phyloP scores from a whole-genome alignment of 2,113 vertebrate species.

The Phyllostomus hastatus region DNA sequence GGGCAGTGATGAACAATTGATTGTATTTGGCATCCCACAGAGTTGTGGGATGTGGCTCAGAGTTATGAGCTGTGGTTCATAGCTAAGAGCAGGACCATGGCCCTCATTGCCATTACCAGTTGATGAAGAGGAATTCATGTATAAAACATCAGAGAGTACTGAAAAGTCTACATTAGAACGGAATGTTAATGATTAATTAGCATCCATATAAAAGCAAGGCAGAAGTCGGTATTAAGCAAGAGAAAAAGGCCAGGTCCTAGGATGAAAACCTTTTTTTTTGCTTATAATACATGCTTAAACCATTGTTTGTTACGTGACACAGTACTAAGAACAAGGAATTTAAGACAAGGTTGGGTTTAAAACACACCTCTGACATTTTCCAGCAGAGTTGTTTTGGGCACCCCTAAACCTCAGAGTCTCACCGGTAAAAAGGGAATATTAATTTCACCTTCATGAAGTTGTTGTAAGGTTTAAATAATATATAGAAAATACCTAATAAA shows the following conservation, averaged over 20 bases:
- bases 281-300: background rate
- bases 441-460: background rate
- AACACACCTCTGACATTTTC: background rate
- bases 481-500: background rate
- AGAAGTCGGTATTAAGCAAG: slow-evolving; percentile 20
- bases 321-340: background rate
- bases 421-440: background rate
- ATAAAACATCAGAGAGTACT: slow-evolving; percentile 45
- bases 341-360: background rate
- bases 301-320: background rate
- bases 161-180: background rate
- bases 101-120: background rate
- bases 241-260: slow-evolving; percentile 13
- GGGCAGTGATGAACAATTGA: background rate
- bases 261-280: slow-evolving; percentile 36
- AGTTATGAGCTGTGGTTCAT: background rate
- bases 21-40: background rate
- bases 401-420: background rate
- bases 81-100: background rate
- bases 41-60: no score
- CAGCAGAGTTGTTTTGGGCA: background rate
- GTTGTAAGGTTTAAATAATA: background rate
- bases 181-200: background rate
- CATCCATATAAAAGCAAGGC: background rate
- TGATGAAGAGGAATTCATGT: background rate